Evolutionary conservation across 2,888 invertebrate genomes (phyloP), one percentile per base, ranked within the genome.

Genomic region (Nephrocerus scutellatus): DNA sequence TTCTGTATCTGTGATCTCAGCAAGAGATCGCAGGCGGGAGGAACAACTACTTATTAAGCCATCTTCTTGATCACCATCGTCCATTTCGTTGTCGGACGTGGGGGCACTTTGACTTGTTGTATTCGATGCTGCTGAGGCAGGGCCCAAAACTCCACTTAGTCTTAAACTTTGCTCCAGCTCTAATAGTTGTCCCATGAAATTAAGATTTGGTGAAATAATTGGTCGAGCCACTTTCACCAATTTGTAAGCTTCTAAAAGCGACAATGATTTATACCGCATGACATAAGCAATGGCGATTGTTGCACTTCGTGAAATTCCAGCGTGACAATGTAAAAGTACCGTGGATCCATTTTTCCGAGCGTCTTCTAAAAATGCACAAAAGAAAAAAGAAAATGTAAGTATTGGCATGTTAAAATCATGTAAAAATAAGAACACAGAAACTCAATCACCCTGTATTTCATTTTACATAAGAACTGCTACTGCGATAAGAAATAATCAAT

Each of bases 271-370:
- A 70, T 87, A 84, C 56, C 86, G 82, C 88, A 95, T 92, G 55
- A 93, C 78, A 72, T 89, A 95, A 32, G 93, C 92, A 60, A 95
- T 92, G 59, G 91, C 90, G 62, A 95, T 80, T 46, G 93, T 93
- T 46, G 93, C 91, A 49, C 92, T 92, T 50, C 93, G 77, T 38
- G 92, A 93, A 33, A 95, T 87, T 35, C 95, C 95, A 34, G 92
- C 93, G 60, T 93, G 93, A 68, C 95, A 95, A 70, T 95, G 95
- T 44, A 95, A 82, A 60, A 95, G 74, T 25, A 93, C 88, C 30
- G 63, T 59, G 39, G 66, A 68, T 46, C 66, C 67, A 36, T 65
- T 69, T 57, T 66, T 60, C 24, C 69, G 63, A 44, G 69, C 69
- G 53, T 67, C 69, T 56, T 69, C 69, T 69, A 60, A 34, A 64